A percentile compares a stretch with the other conserved stretches of the same genome.
Evolutionary conservation across 2,113 vertebrate species (phyloP).

Genomic region (Stegastes partitus): DNA sequence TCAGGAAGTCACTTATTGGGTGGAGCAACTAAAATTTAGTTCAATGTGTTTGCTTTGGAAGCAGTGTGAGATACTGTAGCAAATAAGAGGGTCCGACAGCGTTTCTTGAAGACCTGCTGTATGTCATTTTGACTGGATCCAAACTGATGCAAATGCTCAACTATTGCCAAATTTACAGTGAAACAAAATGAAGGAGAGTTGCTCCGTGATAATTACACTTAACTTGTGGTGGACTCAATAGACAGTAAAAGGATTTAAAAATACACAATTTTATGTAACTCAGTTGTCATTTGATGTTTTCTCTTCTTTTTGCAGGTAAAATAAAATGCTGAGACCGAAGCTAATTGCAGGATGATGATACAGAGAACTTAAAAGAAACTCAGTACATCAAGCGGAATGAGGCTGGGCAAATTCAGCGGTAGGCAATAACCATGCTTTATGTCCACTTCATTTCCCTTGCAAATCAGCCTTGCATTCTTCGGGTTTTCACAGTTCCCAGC

Average conservation of each 20-base stretch:
- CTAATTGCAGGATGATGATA: background rate
- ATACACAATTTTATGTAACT: background rate
- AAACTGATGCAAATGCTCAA: background rate
- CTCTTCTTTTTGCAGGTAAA: background rate
- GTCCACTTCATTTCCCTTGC: slow-evolving; percentile 86
- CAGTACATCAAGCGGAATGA: slow-evolving; percentile 43
- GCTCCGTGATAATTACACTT: background rate
- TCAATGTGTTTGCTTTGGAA: slow-evolving; percentile 55
- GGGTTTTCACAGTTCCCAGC: slow-evolving; percentile 57
- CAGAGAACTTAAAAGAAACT: slow-evolving; percentile 17
- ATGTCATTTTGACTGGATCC: background rate
- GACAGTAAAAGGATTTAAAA: background rate
- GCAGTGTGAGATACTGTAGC: background rate
- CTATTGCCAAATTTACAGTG: background rate
- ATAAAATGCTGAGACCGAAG: slow-evolving; percentile 4
- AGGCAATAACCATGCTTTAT: slow-evolving; percentile 74
- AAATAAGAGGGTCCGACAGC: slow-evolving; percentile 25
- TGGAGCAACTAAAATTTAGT: slow-evolving; percentile 38
- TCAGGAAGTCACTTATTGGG: slow-evolving; percentile 66
- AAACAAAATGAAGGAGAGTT: background rate
- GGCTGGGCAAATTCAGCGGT: slow-evolving; percentile 40
- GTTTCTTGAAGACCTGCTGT: slow-evolving; percentile 10
- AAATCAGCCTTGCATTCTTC: slow-evolving; percentile 81
- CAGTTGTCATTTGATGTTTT: background rate
- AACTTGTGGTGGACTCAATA: background rate